Base-by-base conservation (phyloP, 1,140 invertebrate species). In the Platorchestia sp. region DNA sequence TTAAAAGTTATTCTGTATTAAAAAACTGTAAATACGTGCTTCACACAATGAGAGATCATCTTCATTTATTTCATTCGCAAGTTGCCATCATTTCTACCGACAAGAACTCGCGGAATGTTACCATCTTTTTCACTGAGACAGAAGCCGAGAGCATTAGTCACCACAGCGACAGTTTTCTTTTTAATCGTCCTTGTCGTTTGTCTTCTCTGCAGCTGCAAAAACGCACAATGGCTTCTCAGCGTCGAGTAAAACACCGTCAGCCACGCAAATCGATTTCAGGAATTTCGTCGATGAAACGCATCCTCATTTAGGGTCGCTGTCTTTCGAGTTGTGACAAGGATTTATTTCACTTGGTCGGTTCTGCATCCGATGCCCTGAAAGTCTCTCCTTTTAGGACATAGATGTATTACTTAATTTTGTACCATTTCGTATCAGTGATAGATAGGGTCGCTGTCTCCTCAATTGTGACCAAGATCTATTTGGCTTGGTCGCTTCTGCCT, bases 141-240 rank as follows among this genome's bases (percentile, higher is more conserved):
- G 59, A 75, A 75, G 14, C 59, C 59, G 59, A 75, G 59, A 89
- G 5, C 87, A 89, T 89, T 36, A 41, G n/a, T 89, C 87, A 89
- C 87, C 10, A 3, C 87, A 42, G 42, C 87, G 87, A 89, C 87
- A 89, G 87, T 42, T 89, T 42, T 41, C 43, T n/a, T 89, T 89
- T 89, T 89, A 89, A 89, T 89, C 87, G 41, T 89, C 87, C 87
- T 14, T 89, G 87, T 44, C 87, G 27, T 89, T 89, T 89, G 43
- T 89, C 87, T 89, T 42, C 87, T 42, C 10, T 14, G 41, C 43
- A 89, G 87, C 41, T 44, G 87, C 14, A 89, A 89, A 89, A 89
- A 89, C 14, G 27, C 16, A 42, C 87, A 89, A 89, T 89, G 1
- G 87, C 41, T 89, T 89, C 41, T 14, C 14, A 7, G 87, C 43